These are phyloP conservation scores for Peribatodes rhomboidaria DNA, from an alignment of 2,888 invertebrate species.

Conservation along the genomic window DNA sequence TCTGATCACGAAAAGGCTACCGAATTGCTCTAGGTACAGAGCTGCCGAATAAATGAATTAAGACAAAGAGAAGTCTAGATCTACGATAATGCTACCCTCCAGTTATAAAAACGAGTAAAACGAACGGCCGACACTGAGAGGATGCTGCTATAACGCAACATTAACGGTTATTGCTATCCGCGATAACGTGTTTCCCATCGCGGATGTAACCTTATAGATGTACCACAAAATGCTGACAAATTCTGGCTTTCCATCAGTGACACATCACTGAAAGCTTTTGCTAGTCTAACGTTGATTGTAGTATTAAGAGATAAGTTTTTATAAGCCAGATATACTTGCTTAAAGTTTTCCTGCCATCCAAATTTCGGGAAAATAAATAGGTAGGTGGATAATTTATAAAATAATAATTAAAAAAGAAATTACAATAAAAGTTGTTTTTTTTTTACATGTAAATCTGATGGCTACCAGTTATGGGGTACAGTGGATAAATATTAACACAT, in stretches of 20 bases:
- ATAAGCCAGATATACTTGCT: too few species aligned
- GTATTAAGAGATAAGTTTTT: not conserved
- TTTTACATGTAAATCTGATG: too few species aligned
- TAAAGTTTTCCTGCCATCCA: too few species aligned
- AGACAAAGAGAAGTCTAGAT: constrained; percentile 13
- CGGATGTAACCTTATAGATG: not conserved
- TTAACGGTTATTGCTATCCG: constrained; percentile 30
- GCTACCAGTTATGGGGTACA: too few species aligned
- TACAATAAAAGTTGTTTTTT: too few species aligned
- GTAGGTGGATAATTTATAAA: too few species aligned
- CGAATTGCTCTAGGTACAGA: not conserved
- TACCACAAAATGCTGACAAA: not conserved
- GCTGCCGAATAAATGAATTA: constrained; percentile 1
- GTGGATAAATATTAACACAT: too few species aligned
- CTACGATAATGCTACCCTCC: constrained; percentile 15
- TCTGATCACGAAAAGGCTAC: not conserved
- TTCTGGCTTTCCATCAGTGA: not conserved
- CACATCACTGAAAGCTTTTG: not conserved
- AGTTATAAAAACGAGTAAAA: constrained; percentile 24
- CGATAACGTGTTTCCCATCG: constrained; percentile 20
- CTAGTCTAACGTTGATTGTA: not conserved
- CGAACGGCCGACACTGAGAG: constrained; percentile 28
- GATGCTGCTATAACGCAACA: constrained; percentile 30
- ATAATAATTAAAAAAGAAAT: too few species aligned
- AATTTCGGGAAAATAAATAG: too few species aligned